Evolutionary conservation across 2,888 invertebrate species (phyloP), one percentile per base, ranked within the genome.

Genomic region (Oscheius sp.): DNA sequence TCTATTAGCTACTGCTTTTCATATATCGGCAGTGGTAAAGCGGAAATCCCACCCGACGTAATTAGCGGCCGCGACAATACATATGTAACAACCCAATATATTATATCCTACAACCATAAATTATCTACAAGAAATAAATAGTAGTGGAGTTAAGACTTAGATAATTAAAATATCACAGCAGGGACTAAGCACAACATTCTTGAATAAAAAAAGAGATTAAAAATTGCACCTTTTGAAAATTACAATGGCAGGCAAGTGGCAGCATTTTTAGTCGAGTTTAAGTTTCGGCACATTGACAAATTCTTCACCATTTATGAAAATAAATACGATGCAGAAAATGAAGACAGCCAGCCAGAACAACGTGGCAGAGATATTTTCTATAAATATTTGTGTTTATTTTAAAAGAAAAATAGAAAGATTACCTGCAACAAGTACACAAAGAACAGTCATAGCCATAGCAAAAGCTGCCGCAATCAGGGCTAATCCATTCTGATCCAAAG

Each of bases 261-360:
- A 16, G 16, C 1, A 35, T 46, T n/a, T n/a, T 52, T 59, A 73
- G 41, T 73, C 73, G 12, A 29, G 21, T 29, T 88, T 88, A 46
- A 91, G 88, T 80, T 89, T 89, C 12, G 98, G 98, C 91, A 93
- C 93, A 90, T 98, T 96, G 63, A 98, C 97, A 90, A 96, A 98
- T 89, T 97, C 96, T 55, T 92, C 92, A 79, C 97, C 97, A 89
- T 95, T 94, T 85, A 93, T 91, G 84, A 96, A 93, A 76, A 95
- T 95, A 70, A 93, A 92, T 46, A 93, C 92, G 53, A 92, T 89
- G 63, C 87, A 83, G 52, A 84, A 80, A 63, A 82, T 70, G 75
- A 86, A 84, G 55, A 86, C 82, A 66, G 75, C 74, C 55, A 86
- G 68, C 88, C 88, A 88, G 76, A 88, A 85, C 43, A 86, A 61